Percentiles rank a stretch among this genome's conserved stretches.
These are phyloP conservation scores for Andrena minutula DNA, from an alignment of 2,888 invertebrate genomes.

Conservation along the genomic window DNA sequence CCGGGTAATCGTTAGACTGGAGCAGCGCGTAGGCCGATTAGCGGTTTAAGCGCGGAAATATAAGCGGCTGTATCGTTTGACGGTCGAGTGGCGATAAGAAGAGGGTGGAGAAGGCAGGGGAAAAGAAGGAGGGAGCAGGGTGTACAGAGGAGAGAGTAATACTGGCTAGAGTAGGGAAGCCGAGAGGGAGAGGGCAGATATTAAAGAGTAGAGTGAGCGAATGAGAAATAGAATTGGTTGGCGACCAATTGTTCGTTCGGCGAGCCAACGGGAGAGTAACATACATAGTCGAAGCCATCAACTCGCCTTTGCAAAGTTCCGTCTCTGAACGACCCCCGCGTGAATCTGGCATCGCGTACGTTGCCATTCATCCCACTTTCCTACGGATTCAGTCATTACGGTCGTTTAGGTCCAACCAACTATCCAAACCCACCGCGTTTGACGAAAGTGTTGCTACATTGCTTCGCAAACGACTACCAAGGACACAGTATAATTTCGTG, in stretches of 20 bases:
- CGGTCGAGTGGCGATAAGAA: conserved; percentile 27
- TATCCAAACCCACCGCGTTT: too few species aligned
- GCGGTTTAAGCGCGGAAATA: conserved; percentile 38
- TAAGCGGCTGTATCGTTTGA: conserved; percentile 38
- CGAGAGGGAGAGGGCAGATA: not conserved
- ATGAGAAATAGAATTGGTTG: conserved; percentile 56
- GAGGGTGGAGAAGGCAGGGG: not conserved
- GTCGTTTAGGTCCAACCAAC: too few species aligned
- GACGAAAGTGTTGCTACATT: too few species aligned
- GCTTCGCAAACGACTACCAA: not conserved
- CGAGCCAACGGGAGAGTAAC: not conserved
- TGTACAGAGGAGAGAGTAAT: not conserved
- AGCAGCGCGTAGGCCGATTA: conserved; percentile 31
- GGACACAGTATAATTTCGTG: not conserved
- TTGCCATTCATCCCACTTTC: not conserved
- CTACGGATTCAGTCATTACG: not conserved
- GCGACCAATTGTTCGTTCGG: conserved; percentile 47
- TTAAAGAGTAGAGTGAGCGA: not conserved
- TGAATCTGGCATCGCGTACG: not conserved
- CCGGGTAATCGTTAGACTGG: conserved; percentile 19
- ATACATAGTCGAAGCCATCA: not conserved
- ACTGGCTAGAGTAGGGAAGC: conserved; percentile 1
- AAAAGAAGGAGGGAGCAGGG: not conserved
- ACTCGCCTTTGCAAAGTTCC: not conserved
- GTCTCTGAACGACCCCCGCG: not conserved